Conservation (phyloP, 2,113 vertebrate species). For the Nyctibius bracteatus region DNA sequence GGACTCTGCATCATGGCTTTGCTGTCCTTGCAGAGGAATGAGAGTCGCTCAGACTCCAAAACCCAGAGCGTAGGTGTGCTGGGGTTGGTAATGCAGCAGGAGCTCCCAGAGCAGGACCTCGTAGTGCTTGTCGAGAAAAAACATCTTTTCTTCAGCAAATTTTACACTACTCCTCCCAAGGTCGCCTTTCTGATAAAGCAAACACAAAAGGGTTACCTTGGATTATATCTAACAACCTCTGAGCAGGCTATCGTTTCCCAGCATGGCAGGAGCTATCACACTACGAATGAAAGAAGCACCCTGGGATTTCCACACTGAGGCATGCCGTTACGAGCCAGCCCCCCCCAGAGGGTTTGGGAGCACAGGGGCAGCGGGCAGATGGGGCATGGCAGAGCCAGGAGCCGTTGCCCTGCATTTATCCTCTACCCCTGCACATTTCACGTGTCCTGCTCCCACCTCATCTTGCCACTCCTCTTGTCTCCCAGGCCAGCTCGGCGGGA, state of each 20-base stretch:
- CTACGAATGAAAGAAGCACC: background rate
- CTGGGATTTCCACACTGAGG: background rate
- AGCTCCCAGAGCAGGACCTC: background rate
- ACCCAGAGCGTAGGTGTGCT: background rate
- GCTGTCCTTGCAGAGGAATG: background rate
- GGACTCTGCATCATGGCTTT: background rate
- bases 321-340: background rate
- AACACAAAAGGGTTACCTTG: background rate
- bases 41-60: background rate
- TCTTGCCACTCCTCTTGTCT: background rate
- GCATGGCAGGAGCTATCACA: background rate
- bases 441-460: background rate
- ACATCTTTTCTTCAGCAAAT: background rate
- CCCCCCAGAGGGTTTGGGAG: background rate
- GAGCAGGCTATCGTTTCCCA: background rate
- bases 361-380: background rate
- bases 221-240: background rate
- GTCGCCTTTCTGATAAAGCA: conserved; percentile 20
- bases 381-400: background rate
- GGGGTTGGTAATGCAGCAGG: background rate
- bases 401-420: background rate
- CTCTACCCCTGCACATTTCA: background rate
- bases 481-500: background rate
- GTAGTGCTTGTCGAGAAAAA: background rate
- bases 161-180: background rate